Percentiles rank a stretch among this genome's conserved stretches.
Evolutionary conservation across 2,888 invertebrate genomes (phyloP).

Genomic region (Ornithoptera priamus): DNA sequence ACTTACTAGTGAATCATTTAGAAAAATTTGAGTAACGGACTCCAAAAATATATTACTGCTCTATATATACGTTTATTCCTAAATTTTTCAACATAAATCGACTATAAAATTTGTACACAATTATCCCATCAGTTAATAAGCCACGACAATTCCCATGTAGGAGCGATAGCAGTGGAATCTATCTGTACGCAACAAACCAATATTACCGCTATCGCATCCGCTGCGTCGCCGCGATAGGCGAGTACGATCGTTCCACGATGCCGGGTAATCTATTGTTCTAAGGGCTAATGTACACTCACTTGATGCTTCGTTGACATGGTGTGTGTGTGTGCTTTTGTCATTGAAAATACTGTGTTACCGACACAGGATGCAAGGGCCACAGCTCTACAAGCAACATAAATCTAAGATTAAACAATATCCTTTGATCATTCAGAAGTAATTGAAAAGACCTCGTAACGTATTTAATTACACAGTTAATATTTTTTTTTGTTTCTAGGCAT

Average conservation of each 20-base stretch:
- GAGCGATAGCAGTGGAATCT: slow-evolving; percentile 60
- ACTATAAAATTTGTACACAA: not conserved
- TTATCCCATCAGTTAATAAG: slow-evolving; percentile 15
- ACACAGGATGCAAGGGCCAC: not conserved
- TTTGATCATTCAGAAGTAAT: too few species aligned
- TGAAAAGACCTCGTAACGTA: too few species aligned
- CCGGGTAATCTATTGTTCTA: slow-evolving; percentile 66
- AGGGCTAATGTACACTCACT: slow-evolving; percentile 37
- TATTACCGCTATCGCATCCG: slow-evolving; percentile 75
- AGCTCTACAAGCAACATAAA: not conserved
- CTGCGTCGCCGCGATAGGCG: slow-evolving; percentile 53
- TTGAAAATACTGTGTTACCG: not conserved
- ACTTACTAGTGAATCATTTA: too few species aligned
- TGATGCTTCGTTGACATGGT: slow-evolving; percentile 2
- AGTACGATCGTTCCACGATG: slow-evolving; percentile 49
- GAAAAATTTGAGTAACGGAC: too few species aligned
- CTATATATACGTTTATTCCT: too few species aligned
- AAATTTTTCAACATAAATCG: not conserved
- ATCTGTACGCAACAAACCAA: slow-evolving; percentile 63
- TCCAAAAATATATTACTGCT: too few species aligned
- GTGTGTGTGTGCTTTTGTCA: not conserved
- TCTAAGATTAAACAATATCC: not conserved
- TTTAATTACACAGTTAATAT: too few species aligned
- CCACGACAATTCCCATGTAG: slow-evolving; percentile 61
- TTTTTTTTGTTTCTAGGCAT: too few species aligned